Base-by-base conservation (phyloP, 2,797 vertebrate species). In the Protonibea diacanthus region DNA sequence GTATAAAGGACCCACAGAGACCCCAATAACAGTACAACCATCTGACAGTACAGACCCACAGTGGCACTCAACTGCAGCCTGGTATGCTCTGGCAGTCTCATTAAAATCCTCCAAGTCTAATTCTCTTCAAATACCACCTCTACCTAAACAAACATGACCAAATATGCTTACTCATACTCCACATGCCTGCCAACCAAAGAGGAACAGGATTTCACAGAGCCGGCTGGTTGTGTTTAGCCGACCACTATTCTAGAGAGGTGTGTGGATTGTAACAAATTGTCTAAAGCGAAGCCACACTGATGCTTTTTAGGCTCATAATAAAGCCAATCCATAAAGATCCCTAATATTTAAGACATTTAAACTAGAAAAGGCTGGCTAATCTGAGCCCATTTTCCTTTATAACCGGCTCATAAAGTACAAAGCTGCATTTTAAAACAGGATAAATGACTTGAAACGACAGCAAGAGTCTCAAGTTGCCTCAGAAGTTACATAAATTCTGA, bases 71-170 rank as follows among this genome's bases (percentile, higher is more conserved):
- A 48, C 72, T 68, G 81, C 65, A 73, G 48, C n/a, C 0, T 74
- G 57, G 61, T 60, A 47, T 38, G 71, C 45, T 64, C 56, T 33
- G 72, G 70, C 80, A 76, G 75, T 70, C 81, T 91, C 85, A 87
- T 92, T 85, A 88, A 88, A 88, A 84, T 64, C 74, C 56, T 82
- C 78, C 42, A 71, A 80, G 71, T 86, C 67, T 76, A 76, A 89
- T 89, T 91, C 78, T 65, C 75, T 86, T 79, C 81, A 75, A 85
- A 90, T 71, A 81, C 74, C 74, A 86, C 78, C 78, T 79, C 73
- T 71, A 82, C 80, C 81, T 80, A 85, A 85, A 89, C 81, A 91
- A 91, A 90, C 71, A 85, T 69, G 80, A 66, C 84, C 40, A 29
- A 75, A 70, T 80, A 78, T 23, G 38, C 81, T 65, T 53, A 80